These are phyloP conservation scores for Tanytarsus gracilentus DNA, from an alignment of 2,888 invertebrate genomes.

Conservation along the genomic window DNA sequence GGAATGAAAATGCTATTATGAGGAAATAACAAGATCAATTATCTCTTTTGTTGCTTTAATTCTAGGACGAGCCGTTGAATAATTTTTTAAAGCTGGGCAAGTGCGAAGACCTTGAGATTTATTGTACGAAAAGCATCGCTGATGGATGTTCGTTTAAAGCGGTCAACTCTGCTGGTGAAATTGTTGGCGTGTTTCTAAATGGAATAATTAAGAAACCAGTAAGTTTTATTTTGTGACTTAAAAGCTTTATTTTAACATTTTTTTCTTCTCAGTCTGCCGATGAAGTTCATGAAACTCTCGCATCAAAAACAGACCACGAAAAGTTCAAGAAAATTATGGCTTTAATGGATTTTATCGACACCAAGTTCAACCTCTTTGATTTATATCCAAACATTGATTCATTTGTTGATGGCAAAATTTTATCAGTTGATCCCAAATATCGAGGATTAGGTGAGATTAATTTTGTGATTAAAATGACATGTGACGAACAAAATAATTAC, in stretches of 20 bases:
- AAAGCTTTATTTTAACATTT: conserved; percentile 9
- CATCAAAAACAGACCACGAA: conserved; percentile 42
- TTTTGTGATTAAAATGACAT: too few species aligned
- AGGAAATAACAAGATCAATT: not conserved
- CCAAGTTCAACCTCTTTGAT: conserved; percentile 43
- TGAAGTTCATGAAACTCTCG: conserved; percentile 37
- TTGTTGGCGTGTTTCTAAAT: conserved; percentile 49
- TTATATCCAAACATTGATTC: conserved; percentile 41
- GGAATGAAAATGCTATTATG: not conserved
- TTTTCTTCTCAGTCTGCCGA: conserved; percentile 32
- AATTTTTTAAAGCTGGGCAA: conserved; percentile 40
- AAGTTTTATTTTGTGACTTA: conserved; percentile 31
- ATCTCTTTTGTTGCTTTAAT: conserved; percentile 29
- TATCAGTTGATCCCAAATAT: conserved; percentile 41
- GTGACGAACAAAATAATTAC: too few species aligned
- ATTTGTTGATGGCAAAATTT: conserved; percentile 42
- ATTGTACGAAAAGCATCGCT: conserved; percentile 45
- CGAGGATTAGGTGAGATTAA: too few species aligned
- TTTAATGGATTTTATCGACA: conserved; percentile 45
- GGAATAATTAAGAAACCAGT: conserved; percentile 42
- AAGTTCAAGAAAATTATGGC: conserved; percentile 48
- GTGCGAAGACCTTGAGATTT: conserved; percentile 47
- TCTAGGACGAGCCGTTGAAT: conserved; percentile 43
- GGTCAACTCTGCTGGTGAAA: conserved; percentile 44
- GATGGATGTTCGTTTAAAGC: conserved; percentile 50